phyloP scores from a whole-genome alignment of 2,888 invertebrate species.

The Crematogaster levior region DNA sequence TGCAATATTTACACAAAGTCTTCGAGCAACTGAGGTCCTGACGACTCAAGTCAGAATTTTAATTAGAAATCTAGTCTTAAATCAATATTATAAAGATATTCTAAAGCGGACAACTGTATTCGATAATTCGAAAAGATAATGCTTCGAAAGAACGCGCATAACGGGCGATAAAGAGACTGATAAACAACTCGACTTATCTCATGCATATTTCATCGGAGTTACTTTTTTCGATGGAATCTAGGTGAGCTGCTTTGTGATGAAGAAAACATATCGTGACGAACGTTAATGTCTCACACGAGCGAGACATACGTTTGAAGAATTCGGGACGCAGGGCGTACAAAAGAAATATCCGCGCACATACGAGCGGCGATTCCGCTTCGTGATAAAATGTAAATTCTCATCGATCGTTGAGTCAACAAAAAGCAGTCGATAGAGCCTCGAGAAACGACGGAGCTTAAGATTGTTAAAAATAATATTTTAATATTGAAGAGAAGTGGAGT shows the following conservation, averaged over 20 bases:
- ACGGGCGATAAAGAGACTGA: background rate
- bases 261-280: slow-evolving; percentile 28
- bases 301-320: slow-evolving; percentile 40
- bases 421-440: background rate
- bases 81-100: background rate
- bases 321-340: background rate
- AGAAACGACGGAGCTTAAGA: background rate
- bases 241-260: slow-evolving; percentile 40
- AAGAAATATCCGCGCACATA: slow-evolving; percentile 8
- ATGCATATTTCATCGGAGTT: slow-evolving; percentile 10
- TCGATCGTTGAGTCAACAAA: slow-evolving; percentile 31
- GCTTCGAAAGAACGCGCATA: background rate
- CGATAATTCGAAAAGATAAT: background rate
- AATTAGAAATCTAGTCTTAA: background rate
- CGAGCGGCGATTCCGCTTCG: slow-evolving; percentile 9
- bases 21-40: slow-evolving; percentile 14
- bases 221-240: slow-evolving; percentile 41
- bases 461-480: too few species aligned
- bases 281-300: slow-evolving; percentile 40
- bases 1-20: slow-evolving; percentile 56
- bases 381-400: slow-evolving; percentile 56
- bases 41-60: background rate
- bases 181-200: background rate
- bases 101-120: background rate
- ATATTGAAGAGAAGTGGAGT: background rate